These are phyloP conservation scores for Ptychochromis oligacanthus DNA, from an alignment of 2,113 vertebrate genomes.

Conservation along the genomic window DNA sequence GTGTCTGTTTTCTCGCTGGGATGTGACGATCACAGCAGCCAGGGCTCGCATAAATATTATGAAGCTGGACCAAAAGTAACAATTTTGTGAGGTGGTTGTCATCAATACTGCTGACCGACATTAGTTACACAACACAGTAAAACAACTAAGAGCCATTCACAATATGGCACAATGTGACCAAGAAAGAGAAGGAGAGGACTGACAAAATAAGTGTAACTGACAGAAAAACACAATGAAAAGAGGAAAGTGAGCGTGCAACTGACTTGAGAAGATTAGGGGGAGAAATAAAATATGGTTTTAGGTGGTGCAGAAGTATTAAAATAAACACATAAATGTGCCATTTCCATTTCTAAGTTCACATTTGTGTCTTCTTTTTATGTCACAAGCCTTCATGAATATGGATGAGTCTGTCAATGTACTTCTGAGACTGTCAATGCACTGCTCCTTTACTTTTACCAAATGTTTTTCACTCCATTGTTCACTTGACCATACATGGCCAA, in stretches of 20 bases:
- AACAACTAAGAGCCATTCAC: not conserved
- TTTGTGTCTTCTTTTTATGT: conserved; percentile 24
- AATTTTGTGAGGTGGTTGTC: not conserved
- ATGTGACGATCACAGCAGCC: conserved; percentile 9
- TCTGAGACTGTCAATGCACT: conserved; percentile 14
- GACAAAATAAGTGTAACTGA: conserved; percentile 35
- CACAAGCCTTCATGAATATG: conserved; percentile 56
- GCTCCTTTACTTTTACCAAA: conserved; percentile 42
- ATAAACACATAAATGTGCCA: conserved; percentile 46
- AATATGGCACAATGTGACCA: not conserved
- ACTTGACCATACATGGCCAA: conserved; percentile 31
- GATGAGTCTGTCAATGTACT: conserved; percentile 51
- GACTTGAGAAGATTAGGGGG: conserved; percentile 24
- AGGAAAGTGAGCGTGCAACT: conserved; percentile 11
- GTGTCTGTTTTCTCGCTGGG: conserved; percentile 28
- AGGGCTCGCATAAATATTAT: not conserved
- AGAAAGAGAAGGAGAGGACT: conserved; percentile 14
- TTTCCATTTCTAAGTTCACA: conserved; percentile 60
- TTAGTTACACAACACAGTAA: not conserved
- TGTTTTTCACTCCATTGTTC: conserved; percentile 22
- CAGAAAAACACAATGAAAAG: conserved; percentile 5
- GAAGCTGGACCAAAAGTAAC: not conserved
- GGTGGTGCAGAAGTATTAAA: conserved; percentile 28
- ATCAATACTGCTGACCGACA: not conserved
- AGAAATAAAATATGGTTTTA: conserved; percentile 1